Percentiles rank a stretch among this genome's conserved stretches.
Evolutionary conservation across 2,888 invertebrate species (phyloP).

Genomic region (Ethmia dodecea): DNA sequence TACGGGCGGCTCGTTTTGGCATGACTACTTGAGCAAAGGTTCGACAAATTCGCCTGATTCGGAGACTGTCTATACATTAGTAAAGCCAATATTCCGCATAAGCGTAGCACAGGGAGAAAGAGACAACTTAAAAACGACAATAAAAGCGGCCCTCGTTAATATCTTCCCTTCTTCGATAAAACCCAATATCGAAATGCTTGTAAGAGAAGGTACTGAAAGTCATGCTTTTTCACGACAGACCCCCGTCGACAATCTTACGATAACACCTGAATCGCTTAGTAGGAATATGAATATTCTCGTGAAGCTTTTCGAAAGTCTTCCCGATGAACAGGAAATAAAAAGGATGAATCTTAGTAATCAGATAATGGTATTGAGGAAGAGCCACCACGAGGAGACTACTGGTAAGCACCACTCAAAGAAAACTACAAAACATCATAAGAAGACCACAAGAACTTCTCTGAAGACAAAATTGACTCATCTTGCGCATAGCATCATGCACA

Average conservation of each 20-base stretch:
- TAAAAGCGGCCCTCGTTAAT: not conserved
- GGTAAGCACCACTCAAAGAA: not conserved
- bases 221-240: not conserved
- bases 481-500: no score
- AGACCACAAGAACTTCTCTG: no score
- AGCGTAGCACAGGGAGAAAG: not conserved
- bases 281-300: not conserved
- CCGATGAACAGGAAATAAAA: no score
- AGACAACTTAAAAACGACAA: not conserved
- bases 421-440: not conserved
- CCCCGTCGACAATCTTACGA: not conserved
- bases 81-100: no score
- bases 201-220: not conserved
- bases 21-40: constrained; percentile 30
- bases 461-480: no score
- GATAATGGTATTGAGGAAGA: no score
- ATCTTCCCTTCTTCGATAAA: not conserved
- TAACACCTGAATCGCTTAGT: not conserved
- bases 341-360: no score
- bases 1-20: constrained; percentile 35
- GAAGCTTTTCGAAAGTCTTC: not conserved
- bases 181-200: not conserved
- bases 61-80: no score
- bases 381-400: not conserved
- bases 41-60: constrained; percentile 10